Base-by-base conservation (phyloP, 2,888 invertebrate genomes). In the Rhyacophila evoluta region DNA sequence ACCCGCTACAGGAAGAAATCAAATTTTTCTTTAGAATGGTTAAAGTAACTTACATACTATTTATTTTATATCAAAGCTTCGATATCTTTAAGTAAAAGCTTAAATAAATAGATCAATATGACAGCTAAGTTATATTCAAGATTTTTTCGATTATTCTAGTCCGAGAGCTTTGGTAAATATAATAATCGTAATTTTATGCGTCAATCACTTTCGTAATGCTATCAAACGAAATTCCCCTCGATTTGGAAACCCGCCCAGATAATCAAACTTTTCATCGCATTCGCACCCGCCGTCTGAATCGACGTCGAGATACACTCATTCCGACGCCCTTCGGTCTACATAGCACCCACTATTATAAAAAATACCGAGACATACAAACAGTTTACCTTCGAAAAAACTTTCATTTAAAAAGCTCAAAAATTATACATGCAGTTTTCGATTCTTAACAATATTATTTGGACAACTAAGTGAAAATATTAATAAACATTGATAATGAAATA, bases 241-340 rank as follows among this genome's bases (percentile, higher is more conserved):
- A 8, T 25, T 55, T 19, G 15, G 25, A 55, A 55, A 55, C 10
- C 25, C 55, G 19, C 55, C 55, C 55, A 55, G 55, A 55, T 55
- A 55, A 55, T 55, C 55, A 55, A 55, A 55, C 55, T 55, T 55
- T 55, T 55, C 55, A 55, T 55, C 12, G 55, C 55, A 10, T 2
- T 19, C 55, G 25, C 25, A 15, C 8, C 55, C 55, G 25, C 25
- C 55, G 25, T 55, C 55, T 55, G 19, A 55, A 55, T 55, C 55
- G 55, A 55, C 55, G 55, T 10, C 15, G 15, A 55, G 55, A 25
- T 55, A 15, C 19, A 15, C 12, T 8, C 55, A 55, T 55, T 25
- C 1, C 6, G 8, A 6, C 19, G 25, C 55, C 55, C 25, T 1
- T 55, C 19, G 15, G 8, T 55, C 55, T 15, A 55, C 55, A 15